These are phyloP conservation scores for Lacerta viridis DNA, from an alignment of 2,797 vertebrate species.

Conservation along the genomic window DNA sequence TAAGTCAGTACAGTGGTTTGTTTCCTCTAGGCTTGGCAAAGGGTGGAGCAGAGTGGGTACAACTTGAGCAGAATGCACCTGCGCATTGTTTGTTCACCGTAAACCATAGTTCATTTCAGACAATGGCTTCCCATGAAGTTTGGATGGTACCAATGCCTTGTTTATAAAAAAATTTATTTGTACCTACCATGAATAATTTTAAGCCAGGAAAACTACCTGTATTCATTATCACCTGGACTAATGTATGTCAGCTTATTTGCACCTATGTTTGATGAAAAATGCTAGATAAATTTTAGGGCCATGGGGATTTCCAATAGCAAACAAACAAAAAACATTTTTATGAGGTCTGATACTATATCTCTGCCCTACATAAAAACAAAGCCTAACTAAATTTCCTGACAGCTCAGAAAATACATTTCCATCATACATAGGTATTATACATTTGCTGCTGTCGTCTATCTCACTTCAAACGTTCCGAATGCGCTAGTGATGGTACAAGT, in stretches of 20 bases:
- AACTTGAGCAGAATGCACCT: too few species aligned
- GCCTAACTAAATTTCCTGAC: background rate
- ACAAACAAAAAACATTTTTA: background rate
- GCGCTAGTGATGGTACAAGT: background rate
- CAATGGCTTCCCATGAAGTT: too few species aligned
- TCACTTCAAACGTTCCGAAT: background rate
- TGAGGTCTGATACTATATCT: background rate
- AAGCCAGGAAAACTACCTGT: background rate
- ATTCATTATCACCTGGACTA: too few species aligned
- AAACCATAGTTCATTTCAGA: too few species aligned
- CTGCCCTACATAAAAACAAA: too few species aligned
- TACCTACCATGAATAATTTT: background rate
- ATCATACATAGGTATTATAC: background rate
- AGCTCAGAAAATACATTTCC: background rate
- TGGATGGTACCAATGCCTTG: background rate
- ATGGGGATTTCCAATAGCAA: too few species aligned
- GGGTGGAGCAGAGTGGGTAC: too few species aligned
- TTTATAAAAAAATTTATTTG: background rate
- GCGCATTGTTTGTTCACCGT: too few species aligned
- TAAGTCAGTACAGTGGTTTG: too few species aligned
- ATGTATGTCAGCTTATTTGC: background rate
- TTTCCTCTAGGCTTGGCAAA: too few species aligned
- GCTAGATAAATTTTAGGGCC: background rate
- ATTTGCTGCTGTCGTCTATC: too few species aligned
- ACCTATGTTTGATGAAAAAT: background rate